Conservation (phyloP, 1,140 invertebrate genomes). For the Psilanteris sp. region DNA sequence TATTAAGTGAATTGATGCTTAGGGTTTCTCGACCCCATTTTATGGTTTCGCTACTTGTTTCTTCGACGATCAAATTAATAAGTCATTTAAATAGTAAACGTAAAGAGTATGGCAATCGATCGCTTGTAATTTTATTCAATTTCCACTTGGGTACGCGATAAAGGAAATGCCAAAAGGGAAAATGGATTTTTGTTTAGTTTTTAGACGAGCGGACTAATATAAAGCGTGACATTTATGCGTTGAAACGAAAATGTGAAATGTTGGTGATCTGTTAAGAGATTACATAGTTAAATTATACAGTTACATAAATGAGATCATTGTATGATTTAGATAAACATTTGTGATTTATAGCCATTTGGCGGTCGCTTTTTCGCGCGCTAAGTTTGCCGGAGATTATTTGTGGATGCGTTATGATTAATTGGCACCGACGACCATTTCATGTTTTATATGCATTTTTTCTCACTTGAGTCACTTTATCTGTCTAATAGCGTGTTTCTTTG, state of each 20-base stretch:
- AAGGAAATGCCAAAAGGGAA: conserved; percentile 18
- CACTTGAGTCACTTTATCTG: conserved; percentile 23
- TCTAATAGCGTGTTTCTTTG: conserved; percentile 22
- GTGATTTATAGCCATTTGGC: conserved; percentile 32
- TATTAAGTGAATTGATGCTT: no score
- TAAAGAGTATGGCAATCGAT: no score
- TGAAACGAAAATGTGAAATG: conserved; percentile 50
- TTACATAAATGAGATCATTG: conserved; percentile 47
- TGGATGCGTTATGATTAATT: conserved; percentile 42
- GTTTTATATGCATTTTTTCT: conserved; percentile 13
- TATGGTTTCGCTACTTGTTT: no score
- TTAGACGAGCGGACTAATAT: conserved; percentile 34
- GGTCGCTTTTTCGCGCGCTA: conserved; percentile 26
- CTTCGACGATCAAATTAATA: no score
- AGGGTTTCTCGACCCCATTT: no score
- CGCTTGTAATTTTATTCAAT: conserved; percentile 23
- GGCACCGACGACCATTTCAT: conserved; percentile 18
- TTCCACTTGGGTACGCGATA: conserved; percentile 45
- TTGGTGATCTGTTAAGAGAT: conserved; percentile 50
- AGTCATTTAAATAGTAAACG: no score
- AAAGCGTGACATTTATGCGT: conserved; percentile 50
- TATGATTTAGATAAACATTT: conserved; percentile 50
- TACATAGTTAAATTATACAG: conserved; percentile 43
- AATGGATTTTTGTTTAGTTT: conserved; percentile 33
- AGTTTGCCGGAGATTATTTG: conserved; percentile 35